Evolutionary conservation across 2,113 vertebrate species (phyloP), one percentile per base, ranked within the genome.

Genomic region (Cacatua alba): DNA sequence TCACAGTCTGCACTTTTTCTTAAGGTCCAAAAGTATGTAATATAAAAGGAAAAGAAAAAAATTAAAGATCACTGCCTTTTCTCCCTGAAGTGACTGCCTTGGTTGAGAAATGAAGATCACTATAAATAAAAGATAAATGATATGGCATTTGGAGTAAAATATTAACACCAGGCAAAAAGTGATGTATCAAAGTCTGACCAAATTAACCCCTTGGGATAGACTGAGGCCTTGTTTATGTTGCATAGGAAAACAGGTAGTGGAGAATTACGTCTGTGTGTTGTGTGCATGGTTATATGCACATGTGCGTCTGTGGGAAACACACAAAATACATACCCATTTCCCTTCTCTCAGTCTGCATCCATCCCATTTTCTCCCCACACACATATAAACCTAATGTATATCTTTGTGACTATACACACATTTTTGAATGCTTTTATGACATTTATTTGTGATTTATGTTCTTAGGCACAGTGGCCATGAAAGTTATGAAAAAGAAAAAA

Each of bases 41-140:
- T 93, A 90, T 67, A 88, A 92, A 97, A 69, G 74, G 14, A 48
- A 57, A 95, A 65, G 5, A 60, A 88, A 94, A 94, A 88, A 93
- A 91, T 76, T 82, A 95, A 95, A 88, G 60, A 98, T 97, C 92
- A 97, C 29, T 97, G 68, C 35, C 48, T 90, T 89, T 29, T 97
- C 29, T 94, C 68, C 75, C 92, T 94, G 64, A 62, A 87, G 76
- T 97, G 83, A 88, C 79, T 95, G 90, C 69, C 63, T 96, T 68
- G 37, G 79, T 77, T 98, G 97, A 98, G 94, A 98, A 98, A 98
- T 98, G 92, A 97, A 97, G 87, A 97, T 96, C 63, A 93, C 37
- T 72, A 97, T 97, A 97, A 98, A 97, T 98, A 98, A 98, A 96
- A 97, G 87, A 98, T 97, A 97, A 97, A 97, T 96, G 70, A 94